Evolutionary conservation across 1,140 invertebrate species (phyloP).

Genomic region (Thalassaphorura encarpata): DNA sequence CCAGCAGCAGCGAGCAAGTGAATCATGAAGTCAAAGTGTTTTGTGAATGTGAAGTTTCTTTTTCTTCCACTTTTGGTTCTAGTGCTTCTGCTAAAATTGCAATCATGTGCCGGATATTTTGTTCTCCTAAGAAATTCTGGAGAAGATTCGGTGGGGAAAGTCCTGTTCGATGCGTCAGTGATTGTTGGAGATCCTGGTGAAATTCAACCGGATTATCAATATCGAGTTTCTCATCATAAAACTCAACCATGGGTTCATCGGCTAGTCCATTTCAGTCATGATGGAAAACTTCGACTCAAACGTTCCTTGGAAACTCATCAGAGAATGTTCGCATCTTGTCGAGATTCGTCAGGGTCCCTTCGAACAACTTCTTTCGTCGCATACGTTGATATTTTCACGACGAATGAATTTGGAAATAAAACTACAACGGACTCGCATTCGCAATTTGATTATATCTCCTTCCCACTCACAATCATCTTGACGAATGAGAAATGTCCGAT

Average conservation of each 20-base stretch:
- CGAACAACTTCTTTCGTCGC: slow-evolving; percentile 24
- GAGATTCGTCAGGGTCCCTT: background rate
- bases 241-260: slow-evolving; percentile 30
- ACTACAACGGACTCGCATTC: background rate
- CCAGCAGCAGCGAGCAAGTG: too few relatives aligned
- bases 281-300: slow-evolving; percentile 22
- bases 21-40: too few relatives aligned
- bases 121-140: slow-evolving; percentile 25
- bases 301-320: slow-evolving; percentile 10
- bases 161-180: slow-evolving; percentile 29
- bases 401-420: background rate
- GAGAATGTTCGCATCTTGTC: background rate
- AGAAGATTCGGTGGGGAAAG: slow-evolving; percentile 22
- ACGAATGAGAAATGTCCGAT: slow-evolving; percentile 11
- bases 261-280: slow-evolving; percentile 23
- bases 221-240: slow-evolving; percentile 31
- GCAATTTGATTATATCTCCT: slow-evolving; percentile 31
- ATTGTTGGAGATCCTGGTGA: slow-evolving; percentile 3
- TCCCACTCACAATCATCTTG: slow-evolving; percentile 28
- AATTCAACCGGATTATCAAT: slow-evolving; percentile 8
- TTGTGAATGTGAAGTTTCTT: too few relatives aligned
- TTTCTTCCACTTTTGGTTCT: slow-evolving; percentile 4
- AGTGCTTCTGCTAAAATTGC: background rate
- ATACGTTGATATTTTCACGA: slow-evolving; percentile 27
- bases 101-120: background rate